Evolutionary conservation across 1,140 invertebrate species (phyloP), one percentile per base, ranked within the genome.

Genomic region (Reticulitermes speratus): DNA sequence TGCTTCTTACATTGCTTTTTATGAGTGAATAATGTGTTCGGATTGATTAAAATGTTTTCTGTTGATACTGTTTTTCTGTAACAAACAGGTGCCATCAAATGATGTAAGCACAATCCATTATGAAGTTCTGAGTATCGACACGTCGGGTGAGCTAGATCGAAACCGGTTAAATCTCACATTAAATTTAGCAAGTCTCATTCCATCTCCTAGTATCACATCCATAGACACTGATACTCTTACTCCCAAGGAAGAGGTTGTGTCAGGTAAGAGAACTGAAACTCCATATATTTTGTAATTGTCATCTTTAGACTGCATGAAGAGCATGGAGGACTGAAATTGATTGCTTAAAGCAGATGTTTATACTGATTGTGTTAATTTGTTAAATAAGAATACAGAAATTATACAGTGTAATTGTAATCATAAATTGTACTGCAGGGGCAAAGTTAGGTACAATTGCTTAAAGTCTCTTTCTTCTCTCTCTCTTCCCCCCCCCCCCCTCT

Each of bases 41-140:
- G 81, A 82, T 32, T 82, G 11, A 32, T 44, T 7, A 83, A 44
- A 83, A 38, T 44, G 2, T 75, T 87, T 87, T 84, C 87, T 82
- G 38, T 84, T 23, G 0, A 44, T 7, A 19, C 1, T 19, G 3
- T 55, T 21, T 55, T 16, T 55, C 16, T 55, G 14, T 48, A 25
- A n/a, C 75, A 84, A 82, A 19, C 83, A 92, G 91, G 90, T 92
- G 84, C 89, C 91, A 86, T 91, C 91, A 5, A 91, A 91, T 23
- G 94, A 95, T 88, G 90, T 92, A 16, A 88, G 92, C 19, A 94
- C 95, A 87, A 89, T 94, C 69, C 93, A 94, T 87, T 97, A 96
- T 89, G 95, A 97, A 91, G 96, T 98, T 59, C 90, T 95, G 45
- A 95, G 93, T 88, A 95, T 97, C 88, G 95, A 97, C 90, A 96